phyloP scores from a whole-genome alignment of 2,888 invertebrate species.

The Eucera pruinosa region DNA sequence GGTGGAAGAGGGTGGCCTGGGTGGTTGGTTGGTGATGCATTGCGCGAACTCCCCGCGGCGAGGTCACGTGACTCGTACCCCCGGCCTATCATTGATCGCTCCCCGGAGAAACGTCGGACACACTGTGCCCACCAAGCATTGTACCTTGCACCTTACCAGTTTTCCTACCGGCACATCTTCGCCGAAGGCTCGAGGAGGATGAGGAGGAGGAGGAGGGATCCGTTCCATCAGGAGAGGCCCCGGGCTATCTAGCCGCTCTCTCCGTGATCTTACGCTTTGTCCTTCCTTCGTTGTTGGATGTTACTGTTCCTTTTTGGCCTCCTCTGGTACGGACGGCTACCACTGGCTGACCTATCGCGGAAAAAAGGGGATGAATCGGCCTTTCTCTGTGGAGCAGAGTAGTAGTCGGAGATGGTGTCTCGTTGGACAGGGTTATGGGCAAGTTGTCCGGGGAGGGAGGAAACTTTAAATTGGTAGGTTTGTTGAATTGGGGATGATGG shows the following conservation, averaged over 20 bases:
- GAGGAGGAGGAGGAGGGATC: slow-evolving; percentile 21
- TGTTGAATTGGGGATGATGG: neutral
- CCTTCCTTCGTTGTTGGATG: neutral
- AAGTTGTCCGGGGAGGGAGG: neutral
- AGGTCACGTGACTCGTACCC: slow-evolving; percentile 82
- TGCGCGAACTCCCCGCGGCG: slow-evolving; percentile 83
- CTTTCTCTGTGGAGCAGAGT: neutral
- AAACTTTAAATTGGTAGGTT: slow-evolving; percentile 10
- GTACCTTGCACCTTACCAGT: slow-evolving; percentile 73
- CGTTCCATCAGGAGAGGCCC: slow-evolving; percentile 42
- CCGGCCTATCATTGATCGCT: slow-evolving; percentile 83
- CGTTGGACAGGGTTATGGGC: slow-evolving; percentile 33
- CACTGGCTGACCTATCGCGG: slow-evolving; percentile 23
- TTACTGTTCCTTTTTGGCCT: slow-evolving; percentile 7
- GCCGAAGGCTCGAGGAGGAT: no score
- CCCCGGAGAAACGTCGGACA: slow-evolving; percentile 82
- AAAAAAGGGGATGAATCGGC: slow-evolving; percentile 19
- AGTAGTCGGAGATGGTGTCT: no score
- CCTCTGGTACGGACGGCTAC: slow-evolving; percentile 32
- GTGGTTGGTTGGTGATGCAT: slow-evolving; percentile 83
- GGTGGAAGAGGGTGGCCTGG: slow-evolving; percentile 65
- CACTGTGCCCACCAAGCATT: slow-evolving; percentile 75
- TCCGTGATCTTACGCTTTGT: slow-evolving; percentile 54
- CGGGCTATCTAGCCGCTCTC: slow-evolving; percentile 21
- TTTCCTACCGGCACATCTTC: slow-evolving; percentile 60